phyloP scores from a whole-genome alignment of 2,888 invertebrate species.

The Macrosiphum euphorbiae region DNA sequence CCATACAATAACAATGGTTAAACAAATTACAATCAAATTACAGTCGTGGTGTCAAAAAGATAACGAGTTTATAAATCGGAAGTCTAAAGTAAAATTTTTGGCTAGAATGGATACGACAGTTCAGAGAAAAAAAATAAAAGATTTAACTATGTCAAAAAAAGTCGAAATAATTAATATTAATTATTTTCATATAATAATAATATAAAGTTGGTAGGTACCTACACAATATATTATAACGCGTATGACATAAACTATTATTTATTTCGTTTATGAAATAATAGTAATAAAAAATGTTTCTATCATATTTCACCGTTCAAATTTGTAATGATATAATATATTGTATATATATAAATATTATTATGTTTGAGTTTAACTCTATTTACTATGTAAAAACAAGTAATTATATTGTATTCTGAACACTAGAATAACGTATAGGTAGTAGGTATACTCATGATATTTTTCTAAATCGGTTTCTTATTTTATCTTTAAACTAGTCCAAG shows the following conservation, averaged over 20 bases:
- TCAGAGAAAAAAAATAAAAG: neutral
- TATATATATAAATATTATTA: too few species aligned
- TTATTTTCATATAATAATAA: neutral
- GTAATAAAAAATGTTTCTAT: neutral
- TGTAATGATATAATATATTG: neutral
- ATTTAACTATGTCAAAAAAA: neutral
- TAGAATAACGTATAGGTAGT: neutral
- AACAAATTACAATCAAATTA: conserved; percentile 7
- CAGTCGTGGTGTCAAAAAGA: neutral
- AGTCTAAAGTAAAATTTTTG: neutral
- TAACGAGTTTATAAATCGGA: neutral
- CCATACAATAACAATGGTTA: neutral
- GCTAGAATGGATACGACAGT: neutral
- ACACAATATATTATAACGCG: neutral
- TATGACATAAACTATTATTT: neutral
- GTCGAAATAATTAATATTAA: neutral
- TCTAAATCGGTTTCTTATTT: neutral
- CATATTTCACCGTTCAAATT: neutral
- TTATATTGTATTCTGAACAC: neutral
- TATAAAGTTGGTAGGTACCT: neutral
- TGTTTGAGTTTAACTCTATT: neutral
- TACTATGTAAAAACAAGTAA: neutral
- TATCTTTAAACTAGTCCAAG: neutral
- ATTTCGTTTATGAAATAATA: neutral
- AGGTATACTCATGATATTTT: neutral